Evolutionary conservation across 2,113 vertebrate species (phyloP), one percentile per base, ranked within the genome.

Genomic region (Fregetta grallaria): DNA sequence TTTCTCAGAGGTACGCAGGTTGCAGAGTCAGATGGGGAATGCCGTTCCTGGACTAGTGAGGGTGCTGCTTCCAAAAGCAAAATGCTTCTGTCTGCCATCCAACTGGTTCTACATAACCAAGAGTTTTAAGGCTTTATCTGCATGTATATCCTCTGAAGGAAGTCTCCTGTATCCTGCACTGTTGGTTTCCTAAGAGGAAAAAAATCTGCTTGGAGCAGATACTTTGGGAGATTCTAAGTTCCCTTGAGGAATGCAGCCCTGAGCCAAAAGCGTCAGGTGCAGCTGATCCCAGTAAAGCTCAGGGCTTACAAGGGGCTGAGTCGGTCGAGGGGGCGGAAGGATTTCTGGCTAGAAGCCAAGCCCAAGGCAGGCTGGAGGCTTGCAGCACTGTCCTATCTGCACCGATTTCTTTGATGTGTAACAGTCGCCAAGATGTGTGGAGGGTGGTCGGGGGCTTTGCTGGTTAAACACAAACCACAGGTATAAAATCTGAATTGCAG

Each of bases 251-350:
- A 92, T 94, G 88, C 0, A 0, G 81, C 80, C 44, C 73, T 72
- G 78, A 87, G 66, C 80, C 36, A 45, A 85, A 75, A 74, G 59
- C 0, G 1, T 91, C 96, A 96, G 96, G 96, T 94, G 95, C 95
- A 92, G 88, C 92, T 92, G 92, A 95, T 94, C 86, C 73, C 26
- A 2, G 52, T 38, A 75, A 92, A 96, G 50, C 89, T 86, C 3
- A 0, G 74, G 63, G 90, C 49, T 94, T 92, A 88, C 0, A 0
- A 47, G 65, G 52, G 56, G 65, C 62, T 88, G 40, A 77, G 26
- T 9, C 0, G 13, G 70, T 49, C 2, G 7, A 11, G 21, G 52
- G 81, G 8, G 15, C 50, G 80, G 56, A 87, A 94, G 79, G 77
- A 40, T 87, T 93, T 53, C 44, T 89, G 91, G 44, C 30, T 19